phyloP scores from a whole-genome alignment of 2,888 invertebrate genomes.

The Hartigia nigra region DNA sequence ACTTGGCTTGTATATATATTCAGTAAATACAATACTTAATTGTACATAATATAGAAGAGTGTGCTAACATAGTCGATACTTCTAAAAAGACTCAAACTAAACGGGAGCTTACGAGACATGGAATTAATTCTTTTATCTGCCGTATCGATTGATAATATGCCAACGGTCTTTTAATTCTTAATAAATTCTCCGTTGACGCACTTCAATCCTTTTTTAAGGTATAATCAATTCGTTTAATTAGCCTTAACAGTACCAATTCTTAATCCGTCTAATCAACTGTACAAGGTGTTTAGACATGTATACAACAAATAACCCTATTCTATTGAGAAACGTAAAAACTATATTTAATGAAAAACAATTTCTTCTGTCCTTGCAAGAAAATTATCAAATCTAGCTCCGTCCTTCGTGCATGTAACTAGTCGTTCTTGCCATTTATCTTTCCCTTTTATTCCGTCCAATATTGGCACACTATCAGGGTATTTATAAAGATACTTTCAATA shows the following conservation, averaged over 20 bases:
- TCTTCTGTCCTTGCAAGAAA: not conserved
- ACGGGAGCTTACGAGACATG: not conserved
- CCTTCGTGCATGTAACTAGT: not conserved
- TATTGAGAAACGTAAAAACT: not conserved
- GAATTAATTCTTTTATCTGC: not conserved
- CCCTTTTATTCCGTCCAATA: not conserved
- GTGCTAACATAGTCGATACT: not conserved
- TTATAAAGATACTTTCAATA: not conserved
- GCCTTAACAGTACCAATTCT: not conserved
- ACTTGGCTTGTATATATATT: not conserved
- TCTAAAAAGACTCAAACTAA: not conserved
- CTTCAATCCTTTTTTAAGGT: not conserved
- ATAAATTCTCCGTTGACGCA: not conserved
- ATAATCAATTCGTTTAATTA: not conserved
- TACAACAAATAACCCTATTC: not conserved
- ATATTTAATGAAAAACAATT: not conserved
- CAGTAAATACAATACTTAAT: not conserved
- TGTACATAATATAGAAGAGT: not conserved
- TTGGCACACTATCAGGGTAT: not conserved
- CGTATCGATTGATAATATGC: not conserved
- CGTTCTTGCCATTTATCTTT: not conserved
- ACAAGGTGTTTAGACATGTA: not conserved
- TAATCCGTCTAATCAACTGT: not conserved
- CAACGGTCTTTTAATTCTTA: not conserved
- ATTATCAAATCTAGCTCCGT: not conserved